phyloP scores from a whole-genome alignment of 2,113 vertebrate species.

The Pseudorhombus dupliciocellatus region DNA sequence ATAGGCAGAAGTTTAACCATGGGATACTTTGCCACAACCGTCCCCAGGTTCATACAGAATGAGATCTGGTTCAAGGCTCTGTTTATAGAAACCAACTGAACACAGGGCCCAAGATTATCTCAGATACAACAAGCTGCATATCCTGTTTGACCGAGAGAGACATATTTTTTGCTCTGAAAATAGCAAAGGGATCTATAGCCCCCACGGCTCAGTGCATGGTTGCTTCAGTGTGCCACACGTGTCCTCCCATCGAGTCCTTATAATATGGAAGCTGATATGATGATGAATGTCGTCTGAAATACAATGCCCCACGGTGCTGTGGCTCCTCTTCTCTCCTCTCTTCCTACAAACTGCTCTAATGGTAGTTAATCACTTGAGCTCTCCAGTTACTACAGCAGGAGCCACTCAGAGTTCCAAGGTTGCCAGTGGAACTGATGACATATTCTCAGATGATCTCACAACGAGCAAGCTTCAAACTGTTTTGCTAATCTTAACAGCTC shows the following conservation, averaged over 20 bases:
- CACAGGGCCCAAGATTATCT: background rate
- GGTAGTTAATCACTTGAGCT: slow-evolving; percentile 41
- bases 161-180: slow-evolving; percentile 41
- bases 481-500: slow-evolving; percentile 31
- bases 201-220: slow-evolving; percentile 15
- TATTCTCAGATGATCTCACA: slow-evolving; percentile 56
- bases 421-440: slow-evolving; percentile 52
- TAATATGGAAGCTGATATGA: slow-evolving; percentile 41
- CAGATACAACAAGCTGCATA: background rate
- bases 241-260: slow-evolving; percentile 15
- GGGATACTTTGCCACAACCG: too few species aligned
- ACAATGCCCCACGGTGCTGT: slow-evolving; percentile 22
- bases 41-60: too few species aligned
- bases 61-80: too few species aligned
- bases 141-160: slow-evolving; percentile 10
- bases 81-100: too few species aligned
- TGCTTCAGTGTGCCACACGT: slow-evolving; percentile 9
- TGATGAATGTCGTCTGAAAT: slow-evolving; percentile 52
- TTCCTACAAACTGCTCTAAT: slow-evolving; percentile 34
- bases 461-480: slow-evolving; percentile 19
- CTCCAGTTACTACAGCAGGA: slow-evolving; percentile 34
- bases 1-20: too few species aligned
- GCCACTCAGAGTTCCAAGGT: slow-evolving; percentile 24
- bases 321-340: slow-evolving; percentile 14
- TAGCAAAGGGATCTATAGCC: slow-evolving; percentile 15